Evolutionary conservation across 2,888 invertebrate genomes (phyloP).

Genomic region (Salticus scenicus): DNA sequence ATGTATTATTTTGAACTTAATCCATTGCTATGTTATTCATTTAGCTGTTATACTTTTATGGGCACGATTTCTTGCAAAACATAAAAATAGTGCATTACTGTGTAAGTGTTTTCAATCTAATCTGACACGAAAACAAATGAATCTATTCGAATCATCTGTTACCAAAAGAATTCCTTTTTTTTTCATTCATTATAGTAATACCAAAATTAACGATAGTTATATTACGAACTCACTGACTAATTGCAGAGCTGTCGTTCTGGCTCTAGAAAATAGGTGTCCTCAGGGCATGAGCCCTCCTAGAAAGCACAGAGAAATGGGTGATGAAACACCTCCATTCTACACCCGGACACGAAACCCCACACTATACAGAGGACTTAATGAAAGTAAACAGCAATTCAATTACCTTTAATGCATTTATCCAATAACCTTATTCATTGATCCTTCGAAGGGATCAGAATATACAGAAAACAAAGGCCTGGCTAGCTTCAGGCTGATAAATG

Average conservation of each 20-base stretch:
- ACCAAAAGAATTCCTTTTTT: too few relatives aligned
- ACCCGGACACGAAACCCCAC: constrained; percentile 14
- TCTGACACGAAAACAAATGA: too few relatives aligned
- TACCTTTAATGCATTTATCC: constrained; percentile 55
- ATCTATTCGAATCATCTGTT: too few relatives aligned
- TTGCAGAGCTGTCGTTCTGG: background rate
- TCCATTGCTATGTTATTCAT: too few relatives aligned
- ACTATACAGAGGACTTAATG: constrained; percentile 27
- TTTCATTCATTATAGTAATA: background rate
- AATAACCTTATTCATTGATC: constrained; percentile 47
- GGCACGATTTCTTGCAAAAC: too few relatives aligned
- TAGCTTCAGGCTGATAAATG: constrained; percentile 57
- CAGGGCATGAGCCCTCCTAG: background rate
- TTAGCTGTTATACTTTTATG: too few relatives aligned
- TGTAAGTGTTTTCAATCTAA: too few relatives aligned
- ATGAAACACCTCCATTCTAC: constrained; percentile 24
- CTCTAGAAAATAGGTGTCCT: background rate
- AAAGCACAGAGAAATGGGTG: constrained; percentile 8
- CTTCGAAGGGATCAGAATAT: background rate
- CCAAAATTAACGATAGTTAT: background rate
- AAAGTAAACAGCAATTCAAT: constrained; percentile 64
- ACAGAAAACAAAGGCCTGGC: constrained; percentile 49
- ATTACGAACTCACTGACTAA: background rate
- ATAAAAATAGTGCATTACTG: too few relatives aligned
- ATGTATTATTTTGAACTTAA: too few relatives aligned